A percentile compares a stretch with the other conserved stretches of the same genome.
These are phyloP conservation scores for Macrobrachium rosenbergii DNA, from an alignment of 1,140 invertebrate genomes.

Conservation along the genomic window DNA sequence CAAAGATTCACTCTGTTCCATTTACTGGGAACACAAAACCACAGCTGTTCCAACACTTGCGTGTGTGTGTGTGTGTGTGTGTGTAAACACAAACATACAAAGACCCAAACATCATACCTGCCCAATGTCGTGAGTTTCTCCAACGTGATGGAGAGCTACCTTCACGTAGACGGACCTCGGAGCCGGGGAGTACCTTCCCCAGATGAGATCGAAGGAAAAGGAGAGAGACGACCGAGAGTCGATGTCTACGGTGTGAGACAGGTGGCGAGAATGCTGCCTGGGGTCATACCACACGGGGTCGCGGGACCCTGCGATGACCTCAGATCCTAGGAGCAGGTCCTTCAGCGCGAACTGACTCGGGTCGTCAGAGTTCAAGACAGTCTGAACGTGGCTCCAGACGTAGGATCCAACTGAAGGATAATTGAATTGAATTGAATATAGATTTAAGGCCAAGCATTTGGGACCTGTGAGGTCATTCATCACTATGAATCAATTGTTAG, in stretches of 20 bases:
- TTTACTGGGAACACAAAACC: too few relatives aligned
- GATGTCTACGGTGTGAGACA: constrained; percentile 46
- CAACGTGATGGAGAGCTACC: constrained; percentile 43
- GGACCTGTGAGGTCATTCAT: too few relatives aligned
- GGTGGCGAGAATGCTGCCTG: constrained; percentile 57
- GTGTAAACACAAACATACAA: background rate
- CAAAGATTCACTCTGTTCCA: too few relatives aligned
- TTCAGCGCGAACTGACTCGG: constrained; percentile 35
- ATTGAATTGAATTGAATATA: background rate
- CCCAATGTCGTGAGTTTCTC: constrained; percentile 37
- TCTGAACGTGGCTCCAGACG: constrained; percentile 63
- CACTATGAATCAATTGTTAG: too few relatives aligned
- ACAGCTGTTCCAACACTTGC: too few relatives aligned
- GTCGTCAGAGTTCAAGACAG: constrained; percentile 46
- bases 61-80: too few relatives aligned
- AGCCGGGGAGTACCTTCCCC: constrained; percentile 60
- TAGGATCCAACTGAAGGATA: constrained; percentile 54
- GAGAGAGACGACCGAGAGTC: constrained; percentile 42
- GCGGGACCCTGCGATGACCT: background rate
- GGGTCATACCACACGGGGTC: constrained; percentile 64
- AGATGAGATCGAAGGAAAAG: constrained; percentile 46
- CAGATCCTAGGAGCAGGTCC: constrained; percentile 33
- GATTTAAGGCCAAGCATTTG: background rate
- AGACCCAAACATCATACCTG: constrained; percentile 24
- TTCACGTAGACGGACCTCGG: constrained; percentile 51